These are phyloP conservation scores for Dicaeum eximium DNA, from an alignment of 2,113 vertebrate species.

Conservation along the genomic window DNA sequence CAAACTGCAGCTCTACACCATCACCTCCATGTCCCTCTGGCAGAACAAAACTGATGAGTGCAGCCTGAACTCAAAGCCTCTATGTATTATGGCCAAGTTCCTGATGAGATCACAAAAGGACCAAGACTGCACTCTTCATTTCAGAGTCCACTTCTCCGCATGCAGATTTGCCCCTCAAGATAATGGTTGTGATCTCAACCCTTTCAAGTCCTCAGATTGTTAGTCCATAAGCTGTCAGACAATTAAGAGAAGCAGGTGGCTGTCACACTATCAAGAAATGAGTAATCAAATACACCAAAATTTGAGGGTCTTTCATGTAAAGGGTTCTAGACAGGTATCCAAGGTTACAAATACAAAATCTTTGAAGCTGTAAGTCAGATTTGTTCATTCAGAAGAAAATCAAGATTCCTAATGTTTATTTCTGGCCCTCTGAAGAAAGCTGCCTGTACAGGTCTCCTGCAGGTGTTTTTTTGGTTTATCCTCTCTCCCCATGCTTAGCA, in stretches of 20 bases:
- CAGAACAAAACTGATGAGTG: neutral
- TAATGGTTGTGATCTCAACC: neutral
- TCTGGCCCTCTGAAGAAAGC: neutral
- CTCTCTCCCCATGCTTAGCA: neutral
- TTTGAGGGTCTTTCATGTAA: neutral
- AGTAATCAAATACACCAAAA: neutral
- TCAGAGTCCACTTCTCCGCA: neutral
- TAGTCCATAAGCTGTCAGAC: neutral
- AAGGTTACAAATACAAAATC: neutral
- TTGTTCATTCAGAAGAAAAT: neutral
- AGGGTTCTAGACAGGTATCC: neutral
- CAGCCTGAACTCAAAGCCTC: neutral
- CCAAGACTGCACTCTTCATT: neutral
- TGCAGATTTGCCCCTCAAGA: neutral
- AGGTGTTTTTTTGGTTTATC: neutral
- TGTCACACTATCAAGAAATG: neutral
- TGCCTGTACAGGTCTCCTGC: neutral
- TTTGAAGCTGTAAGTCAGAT: neutral
- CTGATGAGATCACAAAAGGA: neutral
- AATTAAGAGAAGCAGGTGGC: neutral
- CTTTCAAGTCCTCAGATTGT: neutral
- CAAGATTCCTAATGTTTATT: neutral
- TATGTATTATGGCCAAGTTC: neutral
- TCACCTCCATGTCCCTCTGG: neutral
- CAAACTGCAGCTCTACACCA: neutral